Evolutionary conservation across 2,113 vertebrate genomes (phyloP), one percentile per base, ranked within the genome.

Genomic region (Phyllopteryx taeniolatus): DNA sequence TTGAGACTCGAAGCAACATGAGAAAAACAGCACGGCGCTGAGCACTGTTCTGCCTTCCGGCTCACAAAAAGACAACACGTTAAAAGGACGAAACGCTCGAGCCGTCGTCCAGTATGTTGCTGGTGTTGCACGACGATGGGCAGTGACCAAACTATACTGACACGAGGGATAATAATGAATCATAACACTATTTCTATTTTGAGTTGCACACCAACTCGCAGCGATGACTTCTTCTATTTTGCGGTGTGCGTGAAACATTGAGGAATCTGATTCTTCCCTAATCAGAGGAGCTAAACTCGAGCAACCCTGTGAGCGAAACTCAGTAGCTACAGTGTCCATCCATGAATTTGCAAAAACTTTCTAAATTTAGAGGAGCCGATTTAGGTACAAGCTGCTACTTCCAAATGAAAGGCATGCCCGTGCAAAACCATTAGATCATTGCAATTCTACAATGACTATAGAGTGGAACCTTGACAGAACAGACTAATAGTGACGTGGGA

Each of bases 301-400:
- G 75, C n/a, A 59, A 19, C 12, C 2, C 20, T 33, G 12, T 64
- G 72, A 77, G 54, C 83, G 73, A 71, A 70, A 80, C 86, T 63
- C 70, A 72, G 35, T 75, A 11, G 44, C 46, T 71, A 64, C 39
- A 59, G 35, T 67, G 60, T 73, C 67, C 66, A 59, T 73, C 27
- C 19, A 69, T 77, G 10, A 43, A 75, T 82, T 79, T 77, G 39
- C 62, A 71, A 56, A 62, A 47, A 17, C 67, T 44, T 62, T 71
- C 66, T 8, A 63, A 73, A 74, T 74, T 69, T 63, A 71, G 74
- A 31, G 11, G 22, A 10, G 19, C 35, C 35, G 27, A 62, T 62
- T 62, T 62, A 17, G 33, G 8, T 42, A 20, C 8, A 35, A 35
- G 15, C 53, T 72, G 17, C 64, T 19, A 42, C 67, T 75, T 79